Conservation (phyloP, 92 coral and sea anemone species). For the Phenganax subtilis region DNA sequence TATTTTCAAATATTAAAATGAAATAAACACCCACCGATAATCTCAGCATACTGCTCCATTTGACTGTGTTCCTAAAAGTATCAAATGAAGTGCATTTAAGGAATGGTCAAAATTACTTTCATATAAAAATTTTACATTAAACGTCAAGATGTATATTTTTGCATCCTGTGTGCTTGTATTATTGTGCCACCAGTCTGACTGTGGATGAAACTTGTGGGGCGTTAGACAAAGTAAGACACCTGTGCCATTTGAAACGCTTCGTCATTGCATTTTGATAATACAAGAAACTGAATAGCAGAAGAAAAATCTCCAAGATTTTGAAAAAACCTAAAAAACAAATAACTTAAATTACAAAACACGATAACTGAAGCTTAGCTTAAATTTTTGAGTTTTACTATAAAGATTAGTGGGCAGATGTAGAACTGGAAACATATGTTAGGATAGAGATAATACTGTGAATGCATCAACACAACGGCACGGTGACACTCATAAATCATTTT, state of each 20-base stretch:
- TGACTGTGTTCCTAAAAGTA: slow-evolving; percentile 78
- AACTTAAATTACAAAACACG: neutral
- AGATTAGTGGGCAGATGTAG: neutral
- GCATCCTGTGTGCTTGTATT: no score
- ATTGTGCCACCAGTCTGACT: no score
- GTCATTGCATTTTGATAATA: slow-evolving; percentile 92
- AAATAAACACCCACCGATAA: slow-evolving; percentile 65
- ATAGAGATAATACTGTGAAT: no score
- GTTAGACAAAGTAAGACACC: slow-evolving; percentile 41
- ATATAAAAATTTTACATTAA: no score
- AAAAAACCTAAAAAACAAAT: slow-evolving; percentile 59
- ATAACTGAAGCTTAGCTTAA: no score
- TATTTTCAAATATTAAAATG: neutral
- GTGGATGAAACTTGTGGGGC: neutral
- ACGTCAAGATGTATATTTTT: no score
- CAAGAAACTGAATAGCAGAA: slow-evolving; percentile 98
- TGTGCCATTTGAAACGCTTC: slow-evolving; percentile 99
- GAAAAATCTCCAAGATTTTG: slow-evolving; percentile 98
- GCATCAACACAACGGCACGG: no score
- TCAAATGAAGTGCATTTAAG: no score
- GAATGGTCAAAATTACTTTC: no score
- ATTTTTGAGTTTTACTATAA: neutral
- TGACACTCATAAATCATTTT: no score
- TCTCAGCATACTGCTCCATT: slow-evolving; percentile 98
- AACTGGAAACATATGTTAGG: no score